Evolutionary conservation across 2,888 invertebrate species (phyloP).

Genomic region (Meta bourneti): DNA sequence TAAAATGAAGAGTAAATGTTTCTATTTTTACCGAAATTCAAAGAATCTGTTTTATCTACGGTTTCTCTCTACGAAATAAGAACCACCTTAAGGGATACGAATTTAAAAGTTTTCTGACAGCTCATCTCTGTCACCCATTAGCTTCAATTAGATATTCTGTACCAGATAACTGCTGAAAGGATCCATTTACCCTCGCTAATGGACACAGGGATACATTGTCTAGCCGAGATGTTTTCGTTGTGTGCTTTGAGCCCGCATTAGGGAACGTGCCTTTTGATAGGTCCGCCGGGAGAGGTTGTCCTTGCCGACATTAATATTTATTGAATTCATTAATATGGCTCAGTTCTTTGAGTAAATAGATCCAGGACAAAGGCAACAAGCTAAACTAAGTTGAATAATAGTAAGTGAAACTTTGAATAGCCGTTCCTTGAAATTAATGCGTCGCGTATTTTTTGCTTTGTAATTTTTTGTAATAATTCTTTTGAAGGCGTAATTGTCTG

Average conservation of each 20-base stretch:
- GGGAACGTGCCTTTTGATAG: slow-evolving; percentile 1
- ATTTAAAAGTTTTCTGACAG: background rate
- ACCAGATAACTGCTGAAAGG: slow-evolving; percentile 3
- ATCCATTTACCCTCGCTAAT: slow-evolving; percentile 13
- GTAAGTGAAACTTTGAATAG: no score
- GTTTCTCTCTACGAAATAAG: background rate
- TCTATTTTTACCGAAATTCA: background rate
- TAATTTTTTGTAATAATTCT: no score
- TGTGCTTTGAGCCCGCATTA: background rate
- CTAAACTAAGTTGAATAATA: no score
- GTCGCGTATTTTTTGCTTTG: no score
- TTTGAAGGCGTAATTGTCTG: no score
- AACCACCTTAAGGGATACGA: background rate
- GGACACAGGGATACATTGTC: slow-evolving; percentile 13
- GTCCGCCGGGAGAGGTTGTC: background rate
- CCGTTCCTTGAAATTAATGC: no score
- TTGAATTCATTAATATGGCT: background rate
- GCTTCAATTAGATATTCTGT: slow-evolving; percentile 18
- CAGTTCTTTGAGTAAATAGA: background rate
- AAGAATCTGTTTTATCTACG: background rate
- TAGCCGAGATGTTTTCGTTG: slow-evolving; percentile 3
- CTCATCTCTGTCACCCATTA: background rate
- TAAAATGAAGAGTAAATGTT: background rate
- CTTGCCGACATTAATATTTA: slow-evolving; percentile 1
- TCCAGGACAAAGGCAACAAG: no score